These are phyloP conservation scores for Steinernema khuongi DNA, from an alignment of 1,140 invertebrate species.

Conservation along the genomic window DNA sequence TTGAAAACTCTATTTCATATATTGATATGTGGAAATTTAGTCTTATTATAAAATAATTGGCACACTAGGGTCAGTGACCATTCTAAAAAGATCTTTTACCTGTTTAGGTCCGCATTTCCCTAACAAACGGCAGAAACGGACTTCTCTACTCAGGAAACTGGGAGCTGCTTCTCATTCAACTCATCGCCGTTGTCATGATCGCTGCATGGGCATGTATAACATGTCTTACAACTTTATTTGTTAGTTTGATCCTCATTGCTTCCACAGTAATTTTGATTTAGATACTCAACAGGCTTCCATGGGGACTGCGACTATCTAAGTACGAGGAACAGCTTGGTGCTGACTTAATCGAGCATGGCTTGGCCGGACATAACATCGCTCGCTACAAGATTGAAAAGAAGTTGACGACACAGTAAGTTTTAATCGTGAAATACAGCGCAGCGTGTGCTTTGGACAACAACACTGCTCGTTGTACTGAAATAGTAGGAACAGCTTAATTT, in stretches of 20 bases:
- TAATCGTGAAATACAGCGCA: no score
- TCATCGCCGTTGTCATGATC: constrained; percentile 27
- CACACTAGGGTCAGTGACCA: no score
- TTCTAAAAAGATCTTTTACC: no score
- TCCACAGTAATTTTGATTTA: constrained; percentile 42
- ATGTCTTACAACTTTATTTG: neutral
- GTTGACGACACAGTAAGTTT: constrained; percentile 44
- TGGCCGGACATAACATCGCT: constrained; percentile 60
- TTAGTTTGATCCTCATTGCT: constrained; percentile 14
- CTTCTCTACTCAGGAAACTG: neutral
- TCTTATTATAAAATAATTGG: constrained; percentile 39
- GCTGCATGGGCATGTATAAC: constrained; percentile 22
- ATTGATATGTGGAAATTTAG: constrained; percentile 27
- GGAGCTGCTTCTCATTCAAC: neutral
- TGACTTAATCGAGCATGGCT: constrained; percentile 77
- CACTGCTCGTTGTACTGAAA: no score
- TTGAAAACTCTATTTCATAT: constrained; percentile 35
- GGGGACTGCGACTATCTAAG: constrained; percentile 72
- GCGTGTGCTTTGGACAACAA: no score
- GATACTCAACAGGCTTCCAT: constrained; percentile 72
- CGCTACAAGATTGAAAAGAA: constrained; percentile 49
- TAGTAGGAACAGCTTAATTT: no score
- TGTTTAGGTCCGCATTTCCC: no score
- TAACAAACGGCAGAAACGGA: neutral
- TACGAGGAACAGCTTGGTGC: constrained; percentile 79